Base-by-base conservation (phyloP, 2,797 vertebrate genomes). In the Crocodylus rhombifer region DNA sequence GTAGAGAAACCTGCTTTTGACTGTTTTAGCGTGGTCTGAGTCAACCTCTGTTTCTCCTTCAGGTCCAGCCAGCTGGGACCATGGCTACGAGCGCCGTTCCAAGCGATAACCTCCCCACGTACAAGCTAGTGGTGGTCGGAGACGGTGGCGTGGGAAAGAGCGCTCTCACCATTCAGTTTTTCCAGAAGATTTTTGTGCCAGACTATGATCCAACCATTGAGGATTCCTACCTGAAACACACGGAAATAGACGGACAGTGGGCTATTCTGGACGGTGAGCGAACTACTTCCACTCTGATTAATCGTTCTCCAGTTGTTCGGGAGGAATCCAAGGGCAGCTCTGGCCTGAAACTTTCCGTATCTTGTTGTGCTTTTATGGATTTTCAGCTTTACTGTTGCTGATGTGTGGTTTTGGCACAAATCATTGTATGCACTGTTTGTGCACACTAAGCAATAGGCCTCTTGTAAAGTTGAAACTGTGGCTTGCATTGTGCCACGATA, bases 181-280 rank as follows among this genome's bases (percentile, higher is more conserved):
- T 99, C 98, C 99, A 99, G 98, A 99, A 99, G 98, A 99, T 99
- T 97, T 99, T 99, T 67, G 99, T 99, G 97, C 99, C 99, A 0
- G 99, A 99, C 97, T 99, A 99, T 4, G 99, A 99, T 96, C 99
- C 99, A 84, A 99, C 99, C 67, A 99, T 99, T n/a, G 99, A 99
- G 97, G 99, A 99, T 97, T 99, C 99, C 20, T 99, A 99, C 95
- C 98, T 99, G 80, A 99, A 99, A 93, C 99, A 99, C 97, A 99
- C 99, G 0, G 99, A 99, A 98, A 99, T 99, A 77, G 99, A 99
- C 15, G 99, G 99, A 87, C 99, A 99, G 6, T 99, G 99, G 99
- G 99, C 99, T 77, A 99, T 99, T 95, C 97, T 99, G 91, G 99
- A 99, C 55, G 99, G 99, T 99, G 97, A 98, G 98, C 77, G 73